A percentile compares a stretch with the other conserved stretches of the same genome.
These are phyloP conservation scores for Acropora yongei DNA, from an alignment of 64 coral and sea anemone species.

Conservation along the genomic window DNA sequence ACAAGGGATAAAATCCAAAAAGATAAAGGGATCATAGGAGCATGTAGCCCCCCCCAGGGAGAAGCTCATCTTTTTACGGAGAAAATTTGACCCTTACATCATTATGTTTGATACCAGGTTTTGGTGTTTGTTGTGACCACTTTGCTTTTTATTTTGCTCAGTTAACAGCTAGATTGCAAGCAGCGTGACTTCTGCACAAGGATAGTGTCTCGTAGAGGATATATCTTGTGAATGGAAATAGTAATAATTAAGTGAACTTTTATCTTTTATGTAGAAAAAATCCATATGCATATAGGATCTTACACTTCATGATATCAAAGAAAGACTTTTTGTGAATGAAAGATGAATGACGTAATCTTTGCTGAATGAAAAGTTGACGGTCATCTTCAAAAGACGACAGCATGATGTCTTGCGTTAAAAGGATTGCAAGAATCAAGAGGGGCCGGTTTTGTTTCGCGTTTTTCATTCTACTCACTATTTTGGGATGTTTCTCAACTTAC, in stretches of 20 bases:
- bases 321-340: background rate
- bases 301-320: no score
- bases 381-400: background rate
- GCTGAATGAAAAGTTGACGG: background rate
- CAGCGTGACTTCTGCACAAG: no score
- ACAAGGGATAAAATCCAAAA: no score
- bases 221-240: background rate
- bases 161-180: no score
- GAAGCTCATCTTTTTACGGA: no score
- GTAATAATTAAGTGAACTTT: background rate
- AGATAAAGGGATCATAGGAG: no score
- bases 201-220: no score
- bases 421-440: background rate
- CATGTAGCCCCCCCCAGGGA: no score
- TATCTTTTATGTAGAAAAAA: background rate
- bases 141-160: no score
- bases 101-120: no score
- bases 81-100: no score
- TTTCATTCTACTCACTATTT: background rate
- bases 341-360: background rate
- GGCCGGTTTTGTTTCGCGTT: background rate
- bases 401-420: background rate
- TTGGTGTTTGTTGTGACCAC: no score
- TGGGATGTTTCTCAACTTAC: background rate
- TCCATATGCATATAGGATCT: background rate